phyloP scores from a whole-genome alignment of 1,140 invertebrate species.

The Brachionus sp. region DNA sequence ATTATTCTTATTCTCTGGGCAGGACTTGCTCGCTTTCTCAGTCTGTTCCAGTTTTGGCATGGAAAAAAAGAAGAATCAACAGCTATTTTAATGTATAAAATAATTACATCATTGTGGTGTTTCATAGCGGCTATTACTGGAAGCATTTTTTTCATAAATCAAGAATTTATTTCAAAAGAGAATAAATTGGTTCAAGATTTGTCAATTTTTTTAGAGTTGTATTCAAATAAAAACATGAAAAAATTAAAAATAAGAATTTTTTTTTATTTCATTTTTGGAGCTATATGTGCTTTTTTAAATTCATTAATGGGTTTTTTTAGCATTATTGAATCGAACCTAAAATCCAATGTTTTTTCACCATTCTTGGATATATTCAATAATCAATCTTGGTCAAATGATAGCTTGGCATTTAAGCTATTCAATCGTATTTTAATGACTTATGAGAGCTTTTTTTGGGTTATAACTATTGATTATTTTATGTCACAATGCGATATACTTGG shows the following conservation, averaged over 20 bases:
- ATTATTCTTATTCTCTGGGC: background rate
- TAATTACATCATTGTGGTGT: background rate
- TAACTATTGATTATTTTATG: background rate
- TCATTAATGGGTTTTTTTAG: background rate
- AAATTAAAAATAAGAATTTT: background rate
- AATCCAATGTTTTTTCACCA: background rate
- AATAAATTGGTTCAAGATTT: background rate
- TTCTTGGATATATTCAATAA: constrained; percentile 13
- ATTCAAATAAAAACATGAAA: background rate
- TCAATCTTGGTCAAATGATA: constrained; percentile 6
- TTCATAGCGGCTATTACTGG: background rate
- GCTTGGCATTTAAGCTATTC: background rate
- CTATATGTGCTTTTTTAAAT: background rate
- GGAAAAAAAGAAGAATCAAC: background rate
- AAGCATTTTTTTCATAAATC: constrained; percentile 14
- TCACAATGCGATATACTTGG: constrained; percentile 1
- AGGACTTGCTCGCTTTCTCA: background rate
- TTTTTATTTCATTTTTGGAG: background rate
- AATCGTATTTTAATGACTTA: background rate
- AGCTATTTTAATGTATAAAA: background rate
- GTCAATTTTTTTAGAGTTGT: background rate
- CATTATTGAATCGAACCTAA: background rate
- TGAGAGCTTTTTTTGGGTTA: constrained; percentile 2
- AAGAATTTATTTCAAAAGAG: background rate
- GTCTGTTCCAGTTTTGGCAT: background rate